phyloP scores from a whole-genome alignment of 92 coral and sea anemone genomes.

The Siderastrea radians region DNA sequence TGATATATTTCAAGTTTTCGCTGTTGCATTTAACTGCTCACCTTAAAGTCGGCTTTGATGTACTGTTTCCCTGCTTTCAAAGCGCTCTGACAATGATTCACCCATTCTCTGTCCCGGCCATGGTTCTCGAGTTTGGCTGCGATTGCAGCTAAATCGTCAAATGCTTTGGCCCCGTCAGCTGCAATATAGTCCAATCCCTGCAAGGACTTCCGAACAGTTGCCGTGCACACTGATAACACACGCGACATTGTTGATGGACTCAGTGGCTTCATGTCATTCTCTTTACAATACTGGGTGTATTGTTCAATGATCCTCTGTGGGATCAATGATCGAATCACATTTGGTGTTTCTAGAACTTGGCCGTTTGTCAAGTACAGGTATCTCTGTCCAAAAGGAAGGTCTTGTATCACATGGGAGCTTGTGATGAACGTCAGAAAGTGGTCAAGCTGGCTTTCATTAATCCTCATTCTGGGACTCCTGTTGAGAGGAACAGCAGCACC shows the following conservation, averaged over 20 bases:
- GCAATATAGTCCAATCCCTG: conserved; percentile 46
- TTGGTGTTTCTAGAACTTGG: conserved; percentile 48
- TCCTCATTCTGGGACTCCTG: too few species aligned
- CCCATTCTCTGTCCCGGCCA: conserved; percentile 47
- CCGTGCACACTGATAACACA: conserved; percentile 13
- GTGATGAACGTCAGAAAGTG: conserved; percentile 60
- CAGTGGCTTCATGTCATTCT: conserved; percentile 24
- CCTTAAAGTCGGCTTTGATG: conserved; percentile 71
- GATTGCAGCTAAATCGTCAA: conserved; percentile 32
- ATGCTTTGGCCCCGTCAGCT: conserved; percentile 30
- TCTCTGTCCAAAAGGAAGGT: conserved; percentile 65
- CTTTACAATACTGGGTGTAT: conserved; percentile 27
- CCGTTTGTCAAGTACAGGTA: conserved; percentile 57
- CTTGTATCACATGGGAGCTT: conserved; percentile 57
- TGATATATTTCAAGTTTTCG: too few species aligned
- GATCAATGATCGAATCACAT: conserved; percentile 50
- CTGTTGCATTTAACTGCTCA: not conserved
- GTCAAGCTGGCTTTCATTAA: conserved; percentile 26
- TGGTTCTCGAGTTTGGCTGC: conserved; percentile 29
- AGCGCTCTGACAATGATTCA: conserved; percentile 38
- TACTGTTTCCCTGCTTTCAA: conserved; percentile 71
- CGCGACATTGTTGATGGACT: conserved; percentile 22
- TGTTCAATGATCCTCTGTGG: conserved; percentile 49
- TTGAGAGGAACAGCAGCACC: conserved; percentile 55
- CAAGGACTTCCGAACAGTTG: conserved; percentile 27